A percentile compares a stretch with the other conserved stretches of the same genome.
phyloP scores from a whole-genome alignment of 2,113 vertebrate species.

The Nycticorax nycticorax region DNA sequence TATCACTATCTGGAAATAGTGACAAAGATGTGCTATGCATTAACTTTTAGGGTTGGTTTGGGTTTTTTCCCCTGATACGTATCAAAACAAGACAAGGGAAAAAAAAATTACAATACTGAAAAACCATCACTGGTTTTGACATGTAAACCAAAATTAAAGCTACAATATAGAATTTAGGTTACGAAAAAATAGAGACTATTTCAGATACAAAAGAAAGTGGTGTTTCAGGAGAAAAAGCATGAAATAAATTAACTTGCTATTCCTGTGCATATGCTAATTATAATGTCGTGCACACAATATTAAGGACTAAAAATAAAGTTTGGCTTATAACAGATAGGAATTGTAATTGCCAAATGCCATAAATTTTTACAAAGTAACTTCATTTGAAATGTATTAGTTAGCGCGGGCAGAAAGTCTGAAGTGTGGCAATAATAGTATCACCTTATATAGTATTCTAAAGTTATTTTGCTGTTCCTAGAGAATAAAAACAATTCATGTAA shows the following conservation, averaged over 20 bases:
- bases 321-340: neutral
- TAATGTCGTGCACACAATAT: neutral
- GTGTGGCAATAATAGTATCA: neutral
- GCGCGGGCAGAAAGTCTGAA: neutral
- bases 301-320: constrained; percentile 30
- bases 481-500: neutral
- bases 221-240: neutral
- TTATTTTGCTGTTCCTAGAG: neutral
- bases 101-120: neutral
- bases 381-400: neutral
- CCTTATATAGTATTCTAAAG: constrained; percentile 10
- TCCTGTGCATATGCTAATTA: neutral
- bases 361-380: constrained; percentile 21
- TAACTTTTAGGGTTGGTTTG: neutral
- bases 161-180: neutral
- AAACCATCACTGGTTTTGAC: neutral
- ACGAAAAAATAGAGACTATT: neutral
- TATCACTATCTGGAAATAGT: neutral
- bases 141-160: neutral
- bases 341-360: neutral
- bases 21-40: neutral
- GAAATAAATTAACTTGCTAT: neutral
- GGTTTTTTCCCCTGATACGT: neutral
- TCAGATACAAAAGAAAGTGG: neutral
- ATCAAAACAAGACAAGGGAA: neutral